Evolutionary conservation across 2,113 vertebrate genomes (phyloP), one percentile per base, ranked within the genome.

Genomic region (Caranx ignobilis): DNA sequence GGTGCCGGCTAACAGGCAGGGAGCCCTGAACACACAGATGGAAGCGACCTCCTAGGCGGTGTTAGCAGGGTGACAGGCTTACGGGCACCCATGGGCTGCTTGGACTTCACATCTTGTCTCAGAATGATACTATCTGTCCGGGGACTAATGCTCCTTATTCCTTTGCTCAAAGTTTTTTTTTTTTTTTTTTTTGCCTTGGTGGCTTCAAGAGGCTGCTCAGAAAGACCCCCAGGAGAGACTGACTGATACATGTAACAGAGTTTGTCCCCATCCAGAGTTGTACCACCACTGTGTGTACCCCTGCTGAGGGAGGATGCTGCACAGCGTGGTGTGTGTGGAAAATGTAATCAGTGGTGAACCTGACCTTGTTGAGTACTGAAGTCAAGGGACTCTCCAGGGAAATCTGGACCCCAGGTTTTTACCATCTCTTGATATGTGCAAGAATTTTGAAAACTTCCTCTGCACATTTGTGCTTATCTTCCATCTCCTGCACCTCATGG

Each of bases 331-430:
- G 13, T 12, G 13, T 71, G 62, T 70, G 21, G 59, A 52, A 43
- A 81, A 67, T 74, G 37, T 73, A 85, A 81, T 88, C 82, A 71
- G 77, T 32, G 55, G 62, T 10, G 16, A 80, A 59, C 62, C 52
- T 83, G 79, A 87, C 66, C 66, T 86, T n/a, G 26, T 57, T n/a
- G 35, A 79, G 37, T 59, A 52, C 31, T 43, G 52, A 52, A 84
- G 83, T 57, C 52, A 80, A 64, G 32, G 35, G 71, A 72, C 59
- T 74, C 59, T 63, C 77, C 11, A 34, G 57, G 48, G 75, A 48
- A 35, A 71, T 68, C 50, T 62, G 37, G 35, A 26, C 45, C 77
- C 52, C 26, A 66, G 32, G 15, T 52, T 86, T 86, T 43, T 43
- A 75, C 74, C 50, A 52, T 64, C 52, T 41, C 54, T 59, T 70